A percentile compares a stretch with the other conserved stretches of the same genome.
Conservation (phyloP, 2,888 invertebrate species). For the Glyphotaelius pellucidus region DNA sequence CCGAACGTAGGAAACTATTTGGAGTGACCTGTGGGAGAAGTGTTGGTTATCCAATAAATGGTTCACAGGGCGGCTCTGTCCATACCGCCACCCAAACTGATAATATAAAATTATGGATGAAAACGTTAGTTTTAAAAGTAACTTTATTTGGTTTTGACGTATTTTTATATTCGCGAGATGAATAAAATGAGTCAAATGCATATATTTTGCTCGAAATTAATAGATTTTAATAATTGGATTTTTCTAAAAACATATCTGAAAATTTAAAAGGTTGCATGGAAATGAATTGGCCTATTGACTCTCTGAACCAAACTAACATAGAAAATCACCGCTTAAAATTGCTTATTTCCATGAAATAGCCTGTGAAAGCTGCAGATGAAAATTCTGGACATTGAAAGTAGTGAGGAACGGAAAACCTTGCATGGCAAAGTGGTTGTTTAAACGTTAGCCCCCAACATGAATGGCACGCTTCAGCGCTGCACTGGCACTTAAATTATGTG, state of each 20-base stretch:
- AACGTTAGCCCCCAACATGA: conserved; percentile 7
- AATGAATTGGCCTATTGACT: background rate
- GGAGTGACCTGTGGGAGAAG: too few species aligned
- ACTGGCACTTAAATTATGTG: background rate
- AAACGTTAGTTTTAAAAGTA: background rate
- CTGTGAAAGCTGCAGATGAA: background rate
- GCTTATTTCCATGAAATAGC: background rate
- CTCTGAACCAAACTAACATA: background rate
- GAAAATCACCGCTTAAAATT: background rate
- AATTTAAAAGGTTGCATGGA: background rate
- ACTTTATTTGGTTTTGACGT: background rate
- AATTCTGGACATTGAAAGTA: background rate
- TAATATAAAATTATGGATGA: background rate
- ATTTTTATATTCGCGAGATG: background rate
- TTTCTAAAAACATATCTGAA: background rate
- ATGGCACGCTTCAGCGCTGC: background rate
- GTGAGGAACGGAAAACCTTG: conserved; percentile 16
- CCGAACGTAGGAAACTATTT: too few species aligned
- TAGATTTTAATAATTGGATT: background rate
- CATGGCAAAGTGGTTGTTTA: background rate
- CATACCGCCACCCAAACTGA: too few species aligned
- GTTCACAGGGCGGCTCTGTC: too few species aligned
- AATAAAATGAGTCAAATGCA: background rate
- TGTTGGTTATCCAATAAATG: too few species aligned
- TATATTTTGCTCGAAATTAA: background rate